Evolutionary conservation across 2,797 vertebrate genomes (phyloP).

Genomic region (Manis pentadactyla): DNA sequence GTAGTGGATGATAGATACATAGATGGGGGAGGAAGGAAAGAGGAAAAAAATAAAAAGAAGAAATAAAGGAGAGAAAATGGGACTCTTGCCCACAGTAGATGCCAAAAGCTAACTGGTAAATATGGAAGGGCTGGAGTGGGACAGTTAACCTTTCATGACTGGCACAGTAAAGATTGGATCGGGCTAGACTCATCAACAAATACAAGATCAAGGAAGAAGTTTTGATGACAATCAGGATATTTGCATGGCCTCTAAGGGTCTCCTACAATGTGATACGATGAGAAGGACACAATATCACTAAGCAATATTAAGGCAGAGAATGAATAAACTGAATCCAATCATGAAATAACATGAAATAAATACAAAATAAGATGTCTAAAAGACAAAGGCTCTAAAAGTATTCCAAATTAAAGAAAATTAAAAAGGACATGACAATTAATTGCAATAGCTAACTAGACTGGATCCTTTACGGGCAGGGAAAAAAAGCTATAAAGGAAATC

Average conservation of each 20-base stretch:
- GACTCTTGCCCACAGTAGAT: background rate
- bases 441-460: background rate
- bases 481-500: background rate
- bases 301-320: background rate
- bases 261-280: background rate
- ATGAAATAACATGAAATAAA: background rate
- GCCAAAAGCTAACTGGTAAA: background rate
- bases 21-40: background rate
- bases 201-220: background rate
- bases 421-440: background rate
- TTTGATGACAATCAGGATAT: background rate
- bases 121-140: background rate
- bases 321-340: background rate
- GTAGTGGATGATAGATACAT: background rate
- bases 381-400: slow-evolving; percentile 1
- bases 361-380: background rate
- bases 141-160: background rate
- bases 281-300: background rate
- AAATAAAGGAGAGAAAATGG: too few species aligned
- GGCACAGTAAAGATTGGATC: background rate
- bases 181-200: background rate
- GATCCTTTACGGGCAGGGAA: background rate
- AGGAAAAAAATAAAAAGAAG: background rate
- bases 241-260: background rate
- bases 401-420: background rate